Conservation (phyloP, 2,797 vertebrate genomes). For the Falco berigora region DNA sequence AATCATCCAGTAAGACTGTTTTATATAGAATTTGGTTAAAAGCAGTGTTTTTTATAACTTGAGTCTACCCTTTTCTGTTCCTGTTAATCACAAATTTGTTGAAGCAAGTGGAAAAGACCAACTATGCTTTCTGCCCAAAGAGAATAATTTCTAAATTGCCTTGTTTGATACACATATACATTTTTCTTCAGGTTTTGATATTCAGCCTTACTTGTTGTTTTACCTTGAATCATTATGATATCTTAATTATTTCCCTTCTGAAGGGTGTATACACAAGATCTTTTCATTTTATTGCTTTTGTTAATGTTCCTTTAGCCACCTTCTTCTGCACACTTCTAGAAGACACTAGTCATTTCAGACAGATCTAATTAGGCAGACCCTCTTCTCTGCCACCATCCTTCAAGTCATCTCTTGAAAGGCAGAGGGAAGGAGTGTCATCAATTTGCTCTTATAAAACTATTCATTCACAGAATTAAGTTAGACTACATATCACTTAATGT, state of each 20-base stretch:
- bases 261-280: background rate
- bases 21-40: background rate
- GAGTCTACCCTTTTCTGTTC: background rate
- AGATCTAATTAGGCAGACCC: background rate
- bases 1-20: background rate
- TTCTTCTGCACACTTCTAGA: background rate
- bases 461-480: background rate
- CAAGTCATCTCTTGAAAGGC: background rate
- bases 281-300: background rate
- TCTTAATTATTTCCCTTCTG: background rate
- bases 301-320: background rate
- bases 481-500: background rate
- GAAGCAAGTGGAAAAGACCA: background rate
- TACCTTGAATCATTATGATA: background rate
- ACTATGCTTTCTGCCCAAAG: background rate
- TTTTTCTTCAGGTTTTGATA: background rate
- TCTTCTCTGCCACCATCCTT: background rate
- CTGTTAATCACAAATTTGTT: background rate
- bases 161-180: background rate
- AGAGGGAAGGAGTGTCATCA: background rate
- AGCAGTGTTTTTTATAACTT: background rate
- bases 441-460: background rate
- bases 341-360: background rate
- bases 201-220: background rate
- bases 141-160: background rate